These are phyloP conservation scores for Tipula lateralis DNA, from an alignment of 2,888 invertebrate species.

Conservation along the genomic window DNA sequence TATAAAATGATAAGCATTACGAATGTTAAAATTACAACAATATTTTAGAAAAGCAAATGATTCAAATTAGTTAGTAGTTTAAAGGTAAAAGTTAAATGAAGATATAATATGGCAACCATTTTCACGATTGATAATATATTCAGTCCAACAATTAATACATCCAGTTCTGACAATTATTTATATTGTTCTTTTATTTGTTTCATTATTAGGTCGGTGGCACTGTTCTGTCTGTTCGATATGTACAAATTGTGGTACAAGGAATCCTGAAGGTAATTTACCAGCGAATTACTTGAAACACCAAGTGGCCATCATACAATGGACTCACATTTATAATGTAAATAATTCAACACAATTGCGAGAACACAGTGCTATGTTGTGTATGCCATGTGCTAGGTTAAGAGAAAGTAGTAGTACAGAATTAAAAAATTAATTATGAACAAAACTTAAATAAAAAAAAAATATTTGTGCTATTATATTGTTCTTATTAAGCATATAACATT, in stretches of 20 bases:
- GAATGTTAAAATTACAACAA: no score
- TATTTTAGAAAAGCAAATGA: not conserved
- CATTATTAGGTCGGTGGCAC: slow-evolving; percentile 73
- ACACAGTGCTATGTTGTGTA: slow-evolving; percentile 57
- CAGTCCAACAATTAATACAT: no score
- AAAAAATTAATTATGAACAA: slow-evolving; percentile 2
- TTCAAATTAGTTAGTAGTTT: not conserved
- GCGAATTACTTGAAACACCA: slow-evolving; percentile 47
- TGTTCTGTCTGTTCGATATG: slow-evolving; percentile 75
- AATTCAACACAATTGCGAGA: slow-evolving; percentile 46
- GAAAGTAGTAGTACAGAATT: not conserved
- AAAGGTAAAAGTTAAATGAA: no score
- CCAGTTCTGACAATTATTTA: not conserved
- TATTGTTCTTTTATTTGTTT: not conserved
- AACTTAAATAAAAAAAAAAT: not conserved
- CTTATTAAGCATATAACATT: not conserved
- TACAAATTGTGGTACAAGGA: slow-evolving; percentile 57
- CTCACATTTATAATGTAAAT: slow-evolving; percentile 47
- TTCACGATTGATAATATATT: no score
- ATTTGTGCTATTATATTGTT: not conserved
- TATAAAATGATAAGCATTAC: no score
- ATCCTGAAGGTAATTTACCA: slow-evolving; percentile 50
- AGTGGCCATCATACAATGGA: slow-evolving; percentile 40
- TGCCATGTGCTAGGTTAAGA: slow-evolving; percentile 45
- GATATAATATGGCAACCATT: no score